Conservation (phyloP, 2,888 invertebrate genomes). For the Drosophila histrio region DNA sequence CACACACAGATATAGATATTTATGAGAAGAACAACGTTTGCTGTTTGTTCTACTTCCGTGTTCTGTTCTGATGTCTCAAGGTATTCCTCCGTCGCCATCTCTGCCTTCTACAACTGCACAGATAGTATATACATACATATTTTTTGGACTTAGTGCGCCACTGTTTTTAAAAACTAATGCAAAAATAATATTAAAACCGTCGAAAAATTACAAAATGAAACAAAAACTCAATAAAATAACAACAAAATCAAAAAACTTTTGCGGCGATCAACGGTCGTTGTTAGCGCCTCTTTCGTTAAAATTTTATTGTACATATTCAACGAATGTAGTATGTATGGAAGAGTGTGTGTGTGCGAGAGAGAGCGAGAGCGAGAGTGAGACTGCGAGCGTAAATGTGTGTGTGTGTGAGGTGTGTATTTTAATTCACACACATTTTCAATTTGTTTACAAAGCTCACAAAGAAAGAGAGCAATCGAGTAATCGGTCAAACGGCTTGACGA, state of each 20-base stretch:
- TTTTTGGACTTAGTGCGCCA: constrained; percentile 45
- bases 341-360: constrained; percentile 1
- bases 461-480: constrained; percentile 3
- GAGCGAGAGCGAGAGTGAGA: neutral
- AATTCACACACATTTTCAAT: constrained; percentile 33
- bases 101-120: constrained; percentile 26
- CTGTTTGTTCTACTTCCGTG: constrained; percentile 48
- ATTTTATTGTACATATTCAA: constrained; percentile 10
- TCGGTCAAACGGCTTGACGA: constrained; percentile 3
- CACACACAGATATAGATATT: neutral
- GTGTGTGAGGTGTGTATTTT: constrained; percentile 21
- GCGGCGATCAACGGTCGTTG: constrained; percentile 51
- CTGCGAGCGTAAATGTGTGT: neutral
- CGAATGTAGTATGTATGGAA: neutral
- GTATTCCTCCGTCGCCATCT: constrained; percentile 40
- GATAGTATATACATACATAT: neutral
- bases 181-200: constrained; percentile 22
- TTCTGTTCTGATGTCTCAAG: constrained; percentile 45
- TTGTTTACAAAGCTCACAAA: constrained; percentile 36
- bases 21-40: constrained; percentile 29
- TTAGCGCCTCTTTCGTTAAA: constrained; percentile 43
- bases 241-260: constrained; percentile 26
- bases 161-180: constrained; percentile 15
- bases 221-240: constrained; percentile 40
- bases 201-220: constrained; percentile 25